phyloP scores from a whole-genome alignment of 2,113 vertebrate genomes.

The Anas platyrhynchos region DNA sequence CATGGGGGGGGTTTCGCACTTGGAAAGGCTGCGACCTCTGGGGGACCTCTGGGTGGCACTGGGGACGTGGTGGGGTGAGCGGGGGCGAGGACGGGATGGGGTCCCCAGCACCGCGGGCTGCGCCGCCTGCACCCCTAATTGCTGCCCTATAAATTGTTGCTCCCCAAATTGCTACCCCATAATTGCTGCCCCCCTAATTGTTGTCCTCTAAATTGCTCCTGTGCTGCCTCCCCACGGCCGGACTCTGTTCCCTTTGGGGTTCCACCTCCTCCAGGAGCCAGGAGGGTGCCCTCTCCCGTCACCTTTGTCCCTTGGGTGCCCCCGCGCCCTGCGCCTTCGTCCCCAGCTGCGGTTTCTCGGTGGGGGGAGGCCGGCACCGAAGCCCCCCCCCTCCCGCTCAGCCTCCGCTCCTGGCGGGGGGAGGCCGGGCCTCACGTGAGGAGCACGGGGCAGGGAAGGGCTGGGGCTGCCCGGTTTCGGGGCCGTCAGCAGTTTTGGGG shows the following conservation, averaged over 20 bases:
- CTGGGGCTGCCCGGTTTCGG: not conserved
- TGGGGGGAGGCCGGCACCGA: not conserved
- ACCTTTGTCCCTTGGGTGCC: not conserved
- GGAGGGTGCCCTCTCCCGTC: accelerated
- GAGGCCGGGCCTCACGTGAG: not conserved
- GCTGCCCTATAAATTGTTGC: too few relatives aligned
- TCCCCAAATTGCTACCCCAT: not conserved
- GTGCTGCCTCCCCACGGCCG: too few relatives aligned
- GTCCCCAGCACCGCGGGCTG: not conserved
- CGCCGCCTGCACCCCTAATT: too few relatives aligned
- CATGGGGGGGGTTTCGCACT: accelerated
- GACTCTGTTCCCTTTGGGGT: too few relatives aligned
- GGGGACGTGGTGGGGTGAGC: accelerated
- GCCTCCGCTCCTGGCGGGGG: not conserved
- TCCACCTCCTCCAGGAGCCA: not conserved
- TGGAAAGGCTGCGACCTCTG: not conserved
- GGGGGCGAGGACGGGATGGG: not conserved
- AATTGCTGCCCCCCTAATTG: too few relatives aligned
- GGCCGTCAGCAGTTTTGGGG: slow-evolving; percentile 40
- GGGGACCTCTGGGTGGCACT: not conserved
- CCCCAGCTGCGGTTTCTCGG: not conserved
- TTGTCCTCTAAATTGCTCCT: too few relatives aligned
- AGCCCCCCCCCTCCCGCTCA: not conserved
- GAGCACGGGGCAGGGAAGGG: slow-evolving; percentile 27
- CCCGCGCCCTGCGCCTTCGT: too few relatives aligned